phyloP scores from a whole-genome alignment of 2,888 invertebrate species.

The Iselma pallidipennis region DNA sequence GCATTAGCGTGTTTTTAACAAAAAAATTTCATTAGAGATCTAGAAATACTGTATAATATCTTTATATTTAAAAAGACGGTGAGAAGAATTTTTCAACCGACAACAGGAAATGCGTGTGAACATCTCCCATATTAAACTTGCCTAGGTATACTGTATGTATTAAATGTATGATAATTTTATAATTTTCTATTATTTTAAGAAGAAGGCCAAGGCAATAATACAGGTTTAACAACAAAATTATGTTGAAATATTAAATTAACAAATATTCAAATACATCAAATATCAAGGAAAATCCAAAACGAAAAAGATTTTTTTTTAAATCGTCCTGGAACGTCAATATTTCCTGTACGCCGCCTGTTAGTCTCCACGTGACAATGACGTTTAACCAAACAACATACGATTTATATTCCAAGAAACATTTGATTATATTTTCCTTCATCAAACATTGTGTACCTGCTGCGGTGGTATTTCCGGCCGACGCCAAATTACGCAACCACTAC shows the following conservation, averaged over 20 bases:
- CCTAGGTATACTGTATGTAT: too few relatives aligned
- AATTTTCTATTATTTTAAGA: neutral
- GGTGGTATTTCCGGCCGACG: neutral
- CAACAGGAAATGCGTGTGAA: conserved; percentile 6
- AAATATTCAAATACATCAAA: neutral
- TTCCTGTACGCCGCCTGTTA: neutral
- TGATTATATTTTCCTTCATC: neutral
- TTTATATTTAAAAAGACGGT: neutral
- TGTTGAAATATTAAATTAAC: neutral
- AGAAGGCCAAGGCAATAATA: conserved; percentile 1
- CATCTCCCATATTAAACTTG: neutral
- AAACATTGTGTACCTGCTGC: neutral
- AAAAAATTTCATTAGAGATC: neutral
- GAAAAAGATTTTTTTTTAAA: neutral
- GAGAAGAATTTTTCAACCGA: neutral
- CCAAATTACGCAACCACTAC: neutral
- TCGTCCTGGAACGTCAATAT: neutral
- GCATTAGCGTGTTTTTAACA: neutral
- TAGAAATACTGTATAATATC: too few relatives aligned
- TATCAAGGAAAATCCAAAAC: neutral
- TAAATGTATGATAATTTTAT: neutral
- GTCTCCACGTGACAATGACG: neutral
- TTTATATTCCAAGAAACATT: neutral
- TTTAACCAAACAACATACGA: neutral
- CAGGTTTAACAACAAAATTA: conserved; percentile 3